Conservation (phyloP, 2,888 invertebrate species). For the Xestoiulus laeticollis region DNA sequence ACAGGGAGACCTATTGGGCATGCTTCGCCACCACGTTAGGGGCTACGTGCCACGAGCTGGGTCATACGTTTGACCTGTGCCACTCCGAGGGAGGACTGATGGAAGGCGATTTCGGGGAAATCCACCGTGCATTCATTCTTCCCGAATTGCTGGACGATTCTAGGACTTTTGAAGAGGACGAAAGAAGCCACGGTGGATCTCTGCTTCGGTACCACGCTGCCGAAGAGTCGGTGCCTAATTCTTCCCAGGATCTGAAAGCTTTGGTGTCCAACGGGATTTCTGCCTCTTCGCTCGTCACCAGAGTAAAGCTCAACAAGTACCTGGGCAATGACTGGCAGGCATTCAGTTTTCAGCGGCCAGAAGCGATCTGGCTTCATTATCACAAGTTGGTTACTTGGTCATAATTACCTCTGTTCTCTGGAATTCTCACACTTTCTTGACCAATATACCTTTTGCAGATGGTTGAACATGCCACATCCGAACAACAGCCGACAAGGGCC, state of each 20-base stretch:
- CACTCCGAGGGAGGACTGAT: slow-evolving; percentile 92
- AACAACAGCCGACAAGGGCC: slow-evolving; percentile 47
- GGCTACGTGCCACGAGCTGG: slow-evolving; percentile 90
- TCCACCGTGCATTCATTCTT: slow-evolving; percentile 75
- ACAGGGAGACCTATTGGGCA: slow-evolving; percentile 81
- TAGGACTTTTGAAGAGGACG: background rate
- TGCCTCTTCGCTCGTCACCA: background rate
- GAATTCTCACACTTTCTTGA: too few relatives aligned
- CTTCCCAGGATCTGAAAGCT: background rate
- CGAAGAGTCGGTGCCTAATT: background rate
- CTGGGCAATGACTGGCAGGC: slow-evolving; percentile 39
- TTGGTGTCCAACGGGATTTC: slow-evolving; percentile 1
- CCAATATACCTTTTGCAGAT: background rate
- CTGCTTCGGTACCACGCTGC: background rate
- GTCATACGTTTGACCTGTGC: slow-evolving; percentile 93
- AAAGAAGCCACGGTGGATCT: too few relatives aligned
- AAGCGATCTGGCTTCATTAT: slow-evolving; percentile 42
- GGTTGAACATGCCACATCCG: slow-evolving; percentile 17
- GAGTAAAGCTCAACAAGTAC: background rate
- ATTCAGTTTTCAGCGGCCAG: background rate
- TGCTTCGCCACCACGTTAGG: slow-evolving; percentile 92
- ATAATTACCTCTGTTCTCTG: too few relatives aligned
- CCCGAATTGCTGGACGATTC: background rate
- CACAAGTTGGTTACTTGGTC: slow-evolving; percentile 34
- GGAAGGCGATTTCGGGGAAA: slow-evolving; percentile 88